A percentile compares a stretch with the other conserved stretches of the same genome.
These are phyloP conservation scores for Tromatobia lineatoria DNA, from an alignment of 2,888 invertebrate species.

Conservation along the genomic window DNA sequence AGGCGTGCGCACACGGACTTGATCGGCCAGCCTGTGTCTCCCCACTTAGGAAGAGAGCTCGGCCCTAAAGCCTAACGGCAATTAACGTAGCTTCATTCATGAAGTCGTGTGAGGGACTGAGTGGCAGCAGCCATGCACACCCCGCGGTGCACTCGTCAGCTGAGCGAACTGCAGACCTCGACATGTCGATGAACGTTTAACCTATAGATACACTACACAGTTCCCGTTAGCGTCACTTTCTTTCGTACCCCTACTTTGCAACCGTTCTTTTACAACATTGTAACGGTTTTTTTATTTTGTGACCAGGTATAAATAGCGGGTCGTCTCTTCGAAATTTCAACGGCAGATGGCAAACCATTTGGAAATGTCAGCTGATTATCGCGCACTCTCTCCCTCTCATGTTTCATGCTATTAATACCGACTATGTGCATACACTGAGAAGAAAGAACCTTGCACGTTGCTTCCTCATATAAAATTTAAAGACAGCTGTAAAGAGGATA, in stretches of 20 bases:
- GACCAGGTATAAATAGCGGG: not conserved
- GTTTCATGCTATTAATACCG: not conserved
- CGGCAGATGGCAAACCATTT: not conserved
- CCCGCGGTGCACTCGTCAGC: constrained; percentile 43
- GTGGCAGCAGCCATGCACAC: not conserved
- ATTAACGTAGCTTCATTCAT: constrained; percentile 62
- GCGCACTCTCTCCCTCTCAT: too few species aligned
- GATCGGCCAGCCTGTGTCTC: constrained; percentile 8
- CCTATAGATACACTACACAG: not conserved
- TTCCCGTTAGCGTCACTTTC: not conserved
- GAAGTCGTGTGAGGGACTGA: constrained; percentile 28
- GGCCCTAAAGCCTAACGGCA: constrained; percentile 53
- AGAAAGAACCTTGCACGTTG: too few species aligned
- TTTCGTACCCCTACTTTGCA: not conserved
- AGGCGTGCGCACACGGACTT: constrained; percentile 14
- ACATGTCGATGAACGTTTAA: constrained; percentile 9
- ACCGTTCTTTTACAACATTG: not conserved
- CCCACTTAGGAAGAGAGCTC: not conserved
- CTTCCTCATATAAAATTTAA: too few species aligned
- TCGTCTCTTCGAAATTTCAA: not conserved
- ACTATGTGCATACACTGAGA: too few species aligned
- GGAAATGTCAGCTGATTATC: not conserved
- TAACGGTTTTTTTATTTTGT: constrained; percentile 11
- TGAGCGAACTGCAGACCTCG: constrained; percentile 6
- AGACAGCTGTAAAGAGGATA: too few species aligned